Percentiles rank a stretch among this genome's conserved stretches.
Conservation (phyloP, 37 sponge, comb jelly and placozoan genomes). For the Agelas oroides region DNA sequence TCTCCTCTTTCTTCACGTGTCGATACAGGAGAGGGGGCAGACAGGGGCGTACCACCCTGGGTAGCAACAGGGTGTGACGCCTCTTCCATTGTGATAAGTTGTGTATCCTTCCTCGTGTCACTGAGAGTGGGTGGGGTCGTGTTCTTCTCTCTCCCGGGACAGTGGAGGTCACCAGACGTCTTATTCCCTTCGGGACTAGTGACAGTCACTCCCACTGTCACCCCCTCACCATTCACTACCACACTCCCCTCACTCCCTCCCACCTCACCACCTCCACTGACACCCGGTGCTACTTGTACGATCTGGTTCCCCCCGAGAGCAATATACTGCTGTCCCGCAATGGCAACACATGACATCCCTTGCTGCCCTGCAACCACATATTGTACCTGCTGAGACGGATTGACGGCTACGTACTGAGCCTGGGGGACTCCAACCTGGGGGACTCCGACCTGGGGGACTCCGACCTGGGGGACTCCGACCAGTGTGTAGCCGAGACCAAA, state of each 20-base stretch:
- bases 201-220: neutral
- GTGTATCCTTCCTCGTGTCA: too few relatives aligned
- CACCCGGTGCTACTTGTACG: neutral
- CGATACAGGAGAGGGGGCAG: too few relatives aligned
- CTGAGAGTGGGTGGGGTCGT: too few relatives aligned
- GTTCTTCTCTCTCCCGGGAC: too few relatives aligned
- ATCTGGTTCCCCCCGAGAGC: neutral
- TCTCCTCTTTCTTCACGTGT: neutral
- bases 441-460: slow-evolving; percentile 55
- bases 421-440: slow-evolving; percentile 6
- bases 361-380: slow-evolving; percentile 35
- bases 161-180: too few relatives aligned
- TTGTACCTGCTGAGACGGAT: slow-evolving; percentile 21
- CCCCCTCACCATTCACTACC: neutral
- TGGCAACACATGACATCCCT: slow-evolving; percentile 35
- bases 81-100: too few relatives aligned
- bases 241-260: neutral
- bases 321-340: slow-evolving; percentile 9
- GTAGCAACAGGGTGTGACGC: too few relatives aligned
- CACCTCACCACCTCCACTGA: neutral
- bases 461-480: slow-evolving; percentile 56
- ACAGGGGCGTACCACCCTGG: too few relatives aligned
- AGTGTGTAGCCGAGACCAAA: slow-evolving; percentile 52
- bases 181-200: neutral
- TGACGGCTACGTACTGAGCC: slow-evolving; percentile 20